phyloP scores from a whole-genome alignment of 2,113 vertebrate genomes.

The Lycocorax pyrrhopterus region DNA sequence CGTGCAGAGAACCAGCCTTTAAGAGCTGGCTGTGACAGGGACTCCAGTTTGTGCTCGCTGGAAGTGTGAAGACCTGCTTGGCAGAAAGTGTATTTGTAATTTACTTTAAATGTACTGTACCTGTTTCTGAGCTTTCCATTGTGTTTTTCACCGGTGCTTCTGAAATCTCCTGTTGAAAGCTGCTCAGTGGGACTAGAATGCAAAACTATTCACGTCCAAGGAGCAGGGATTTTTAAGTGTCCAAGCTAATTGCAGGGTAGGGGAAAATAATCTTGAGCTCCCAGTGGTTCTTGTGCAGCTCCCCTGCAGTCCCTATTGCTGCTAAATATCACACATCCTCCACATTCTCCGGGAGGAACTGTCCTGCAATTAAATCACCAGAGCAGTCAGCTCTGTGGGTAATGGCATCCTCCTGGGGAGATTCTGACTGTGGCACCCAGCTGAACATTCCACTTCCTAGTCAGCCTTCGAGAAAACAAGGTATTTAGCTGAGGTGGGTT shows the following conservation, averaged over 20 bases:
- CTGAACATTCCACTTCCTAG: not conserved
- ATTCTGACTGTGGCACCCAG: not conserved
- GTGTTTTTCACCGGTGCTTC: not conserved
- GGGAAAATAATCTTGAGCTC: not conserved
- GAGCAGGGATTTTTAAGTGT: not conserved
- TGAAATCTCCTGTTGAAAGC: not conserved
- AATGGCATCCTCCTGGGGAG: not conserved
- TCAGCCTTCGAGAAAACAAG: not conserved
- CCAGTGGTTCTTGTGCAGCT: not conserved
- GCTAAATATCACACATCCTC: not conserved
- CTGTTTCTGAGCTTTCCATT: not conserved
- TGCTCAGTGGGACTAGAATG: not conserved
- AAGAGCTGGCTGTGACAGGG: not conserved
- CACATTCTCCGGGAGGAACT: not conserved
- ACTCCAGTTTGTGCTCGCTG: not conserved
- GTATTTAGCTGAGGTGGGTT: not conserved
- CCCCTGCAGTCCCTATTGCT: not conserved
- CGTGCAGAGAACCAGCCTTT: not conserved
- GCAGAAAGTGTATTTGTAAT: not conserved
- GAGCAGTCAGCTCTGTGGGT: not conserved
- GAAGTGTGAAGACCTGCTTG: not conserved
- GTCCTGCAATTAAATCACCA: not conserved
- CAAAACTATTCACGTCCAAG: not conserved
- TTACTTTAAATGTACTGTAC: not conserved
- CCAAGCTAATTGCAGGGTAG: constrained; percentile 18